Evolutionary conservation across 2,113 vertebrate species (phyloP).

Genomic region (Upupa epops): DNA sequence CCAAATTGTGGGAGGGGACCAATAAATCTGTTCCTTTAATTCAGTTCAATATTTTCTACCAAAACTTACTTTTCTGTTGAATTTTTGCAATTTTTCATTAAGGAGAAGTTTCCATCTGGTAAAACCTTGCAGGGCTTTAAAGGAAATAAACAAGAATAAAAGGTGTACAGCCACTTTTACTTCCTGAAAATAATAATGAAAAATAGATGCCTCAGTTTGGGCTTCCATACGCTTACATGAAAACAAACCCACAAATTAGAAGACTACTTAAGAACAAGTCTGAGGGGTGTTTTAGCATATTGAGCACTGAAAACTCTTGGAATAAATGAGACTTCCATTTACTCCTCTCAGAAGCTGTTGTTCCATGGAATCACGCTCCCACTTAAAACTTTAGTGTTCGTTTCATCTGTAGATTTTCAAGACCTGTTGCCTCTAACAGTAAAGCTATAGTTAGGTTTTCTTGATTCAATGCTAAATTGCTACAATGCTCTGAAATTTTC

Average conservation of each 20-base stretch:
- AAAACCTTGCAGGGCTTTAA: neutral
- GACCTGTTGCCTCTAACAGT: neutral
- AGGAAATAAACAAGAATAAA: neutral
- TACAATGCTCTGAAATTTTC: neutral
- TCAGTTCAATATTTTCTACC: neutral
- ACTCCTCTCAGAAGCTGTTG: neutral
- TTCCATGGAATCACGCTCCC: neutral
- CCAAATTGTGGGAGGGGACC: neutral
- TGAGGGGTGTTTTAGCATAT: fast-evolving
- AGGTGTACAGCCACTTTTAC: neutral
- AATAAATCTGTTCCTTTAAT: neutral
- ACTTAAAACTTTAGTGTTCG: neutral
- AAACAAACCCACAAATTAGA: neutral
- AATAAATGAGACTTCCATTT: neutral
- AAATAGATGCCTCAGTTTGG: neutral
- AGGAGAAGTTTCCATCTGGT: neutral
- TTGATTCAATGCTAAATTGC: neutral
- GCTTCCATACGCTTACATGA: neutral
- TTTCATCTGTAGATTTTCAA: neutral
- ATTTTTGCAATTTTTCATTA: neutral
- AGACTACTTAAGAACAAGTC: neutral
- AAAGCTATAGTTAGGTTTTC: neutral
- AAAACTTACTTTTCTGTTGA: neutral
- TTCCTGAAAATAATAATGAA: neutral
- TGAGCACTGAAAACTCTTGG: neutral